Evolutionary conservation across 2,888 invertebrate genomes (phyloP).

Genomic region (Hanleya hanleyi): DNA sequence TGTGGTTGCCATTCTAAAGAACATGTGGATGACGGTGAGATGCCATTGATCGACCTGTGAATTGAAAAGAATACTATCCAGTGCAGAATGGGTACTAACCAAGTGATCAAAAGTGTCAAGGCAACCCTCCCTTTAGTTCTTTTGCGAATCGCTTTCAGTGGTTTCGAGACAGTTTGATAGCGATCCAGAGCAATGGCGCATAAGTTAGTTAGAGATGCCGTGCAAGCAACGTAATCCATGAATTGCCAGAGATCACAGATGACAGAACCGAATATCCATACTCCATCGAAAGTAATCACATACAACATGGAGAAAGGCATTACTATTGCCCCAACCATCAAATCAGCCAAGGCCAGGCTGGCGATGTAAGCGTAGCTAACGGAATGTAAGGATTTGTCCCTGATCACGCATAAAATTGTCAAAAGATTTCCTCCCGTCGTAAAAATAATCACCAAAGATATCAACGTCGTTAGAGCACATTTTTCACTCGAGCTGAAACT

Average conservation of each 20-base stretch:
- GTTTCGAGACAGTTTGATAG: slow-evolving; percentile 98
- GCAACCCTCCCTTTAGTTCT: slow-evolving; percentile 81
- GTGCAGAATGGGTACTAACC: background rate
- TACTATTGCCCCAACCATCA: slow-evolving; percentile 93
- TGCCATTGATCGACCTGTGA: background rate
- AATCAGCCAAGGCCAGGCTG: slow-evolving; percentile 96
- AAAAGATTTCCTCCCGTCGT: slow-evolving; percentile 1
- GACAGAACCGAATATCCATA: slow-evolving; percentile 92
- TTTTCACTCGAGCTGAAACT: background rate
- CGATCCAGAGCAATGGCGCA: slow-evolving; percentile 96
- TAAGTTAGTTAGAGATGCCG: slow-evolving; percentile 95
- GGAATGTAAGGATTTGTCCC: background rate
- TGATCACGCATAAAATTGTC: background rate
- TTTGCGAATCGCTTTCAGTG: slow-evolving; percentile 91
- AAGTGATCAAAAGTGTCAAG: background rate
- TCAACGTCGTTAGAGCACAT: background rate
- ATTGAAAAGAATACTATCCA: slow-evolving; percentile 3
- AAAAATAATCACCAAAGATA: background rate
- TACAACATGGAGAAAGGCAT: slow-evolving; percentile 84
- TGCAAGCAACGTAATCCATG: slow-evolving; percentile 94
- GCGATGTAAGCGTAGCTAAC: slow-evolving; percentile 78
- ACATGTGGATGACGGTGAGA: background rate
- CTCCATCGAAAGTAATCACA: slow-evolving; percentile 43
- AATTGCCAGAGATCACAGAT: slow-evolving; percentile 99
- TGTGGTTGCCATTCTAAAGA: background rate